phyloP scores from a whole-genome alignment of 2,797 vertebrate genomes.

The Crypturellus tataupa region DNA sequence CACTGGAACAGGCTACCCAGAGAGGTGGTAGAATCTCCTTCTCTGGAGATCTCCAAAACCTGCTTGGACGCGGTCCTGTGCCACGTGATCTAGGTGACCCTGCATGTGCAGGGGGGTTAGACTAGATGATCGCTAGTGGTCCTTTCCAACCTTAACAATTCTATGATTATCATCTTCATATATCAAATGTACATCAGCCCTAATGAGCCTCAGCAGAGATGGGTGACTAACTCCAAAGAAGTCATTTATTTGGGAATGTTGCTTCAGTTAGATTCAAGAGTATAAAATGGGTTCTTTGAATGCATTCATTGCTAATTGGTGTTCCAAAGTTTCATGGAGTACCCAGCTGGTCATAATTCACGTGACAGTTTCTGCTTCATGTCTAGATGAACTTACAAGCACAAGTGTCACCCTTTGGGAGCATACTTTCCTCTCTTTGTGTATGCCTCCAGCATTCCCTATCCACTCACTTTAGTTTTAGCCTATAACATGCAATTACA shows the following conservation, averaged over 20 bases:
- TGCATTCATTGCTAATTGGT: not conserved
- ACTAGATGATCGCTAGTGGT: too few species aligned
- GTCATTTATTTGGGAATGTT: not conserved
- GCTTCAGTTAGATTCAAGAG: constrained; percentile 29
- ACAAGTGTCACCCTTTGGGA: constrained; percentile 60
- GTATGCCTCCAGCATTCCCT: constrained; percentile 54
- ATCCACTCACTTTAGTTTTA: constrained; percentile 50
- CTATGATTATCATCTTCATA: not conserved
- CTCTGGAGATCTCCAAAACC: too few species aligned
- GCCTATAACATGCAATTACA: not conserved
- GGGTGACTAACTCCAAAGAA: constrained; percentile 24
- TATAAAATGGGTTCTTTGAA: not conserved
- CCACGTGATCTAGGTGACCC: too few species aligned
- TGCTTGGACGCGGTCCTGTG: too few species aligned
- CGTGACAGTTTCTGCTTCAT: constrained; percentile 32
- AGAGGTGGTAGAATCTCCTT: too few species aligned
- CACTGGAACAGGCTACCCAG: too few species aligned
- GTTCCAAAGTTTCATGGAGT: not conserved
- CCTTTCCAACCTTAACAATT: too few species aligned
- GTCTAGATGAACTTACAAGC: constrained; percentile 42
- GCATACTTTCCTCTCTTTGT: constrained; percentile 48
- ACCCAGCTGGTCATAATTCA: constrained; percentile 58
- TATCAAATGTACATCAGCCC: not conserved
- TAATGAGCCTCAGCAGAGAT: not conserved
- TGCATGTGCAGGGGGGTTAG: too few species aligned